phyloP scores from a whole-genome alignment of 2,888 invertebrate genomes.

The Lithodes maja region DNA sequence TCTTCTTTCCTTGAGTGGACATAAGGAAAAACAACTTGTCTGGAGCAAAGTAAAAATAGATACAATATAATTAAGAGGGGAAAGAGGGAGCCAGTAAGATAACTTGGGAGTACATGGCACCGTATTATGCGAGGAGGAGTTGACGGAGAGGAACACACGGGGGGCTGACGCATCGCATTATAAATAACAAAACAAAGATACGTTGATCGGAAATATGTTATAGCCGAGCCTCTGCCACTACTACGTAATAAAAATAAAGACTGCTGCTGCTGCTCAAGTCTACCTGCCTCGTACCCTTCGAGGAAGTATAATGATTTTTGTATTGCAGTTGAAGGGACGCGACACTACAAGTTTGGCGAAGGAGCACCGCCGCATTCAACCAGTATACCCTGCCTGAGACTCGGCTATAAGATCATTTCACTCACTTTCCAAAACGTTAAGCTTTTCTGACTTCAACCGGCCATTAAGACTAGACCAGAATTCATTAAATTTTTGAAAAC shows the following conservation, averaged over 20 bases:
- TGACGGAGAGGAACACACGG: conserved; percentile 51
- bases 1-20: conserved; percentile 67
- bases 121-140: conserved; percentile 60
- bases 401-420: neutral
- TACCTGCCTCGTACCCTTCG: conserved; percentile 5
- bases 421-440: no score
- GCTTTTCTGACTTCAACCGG: no score
- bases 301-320: conserved; percentile 20
- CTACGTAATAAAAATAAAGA: neutral
- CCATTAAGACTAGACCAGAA: neutral
- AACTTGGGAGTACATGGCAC: conserved; percentile 68
- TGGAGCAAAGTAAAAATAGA: conserved; percentile 68
- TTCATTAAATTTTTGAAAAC: neutral
- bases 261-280: conserved; percentile 10
- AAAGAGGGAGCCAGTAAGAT: conserved; percentile 66
- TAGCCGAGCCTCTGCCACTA: conserved; percentile 8
- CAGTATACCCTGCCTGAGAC: neutral
- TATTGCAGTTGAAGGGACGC: conserved; percentile 12
- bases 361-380: neutral
- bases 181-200: neutral
- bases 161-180: conserved; percentile 31
- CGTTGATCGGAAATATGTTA: neutral
- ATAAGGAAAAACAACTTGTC: conserved; percentile 62
- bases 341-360: conserved; percentile 17
- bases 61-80: conserved; percentile 67